Conservation (phyloP, 2,797 vertebrate genomes). For the Momotus momota region DNA sequence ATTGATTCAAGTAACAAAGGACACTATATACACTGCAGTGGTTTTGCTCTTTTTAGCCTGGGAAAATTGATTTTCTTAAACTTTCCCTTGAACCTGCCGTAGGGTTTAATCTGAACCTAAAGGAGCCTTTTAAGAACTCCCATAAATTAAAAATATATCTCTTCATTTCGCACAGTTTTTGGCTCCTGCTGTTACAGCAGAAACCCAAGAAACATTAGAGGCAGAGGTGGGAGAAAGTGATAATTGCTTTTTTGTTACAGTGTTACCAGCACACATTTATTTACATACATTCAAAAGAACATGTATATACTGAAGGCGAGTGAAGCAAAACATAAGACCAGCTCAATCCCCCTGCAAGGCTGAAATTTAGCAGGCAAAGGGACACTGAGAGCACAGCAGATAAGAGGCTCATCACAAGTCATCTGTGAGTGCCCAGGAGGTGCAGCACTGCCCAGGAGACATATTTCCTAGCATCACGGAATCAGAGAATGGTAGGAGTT, state of each 20-base stretch:
- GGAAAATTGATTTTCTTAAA: constrained; percentile 82
- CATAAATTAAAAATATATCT: constrained; percentile 48
- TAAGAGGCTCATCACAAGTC: background rate
- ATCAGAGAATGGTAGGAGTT: no score
- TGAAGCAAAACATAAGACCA: background rate
- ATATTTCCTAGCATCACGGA: background rate
- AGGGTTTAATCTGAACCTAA: constrained; percentile 49
- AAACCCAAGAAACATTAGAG: background rate
- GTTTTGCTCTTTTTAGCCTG: constrained; percentile 78
- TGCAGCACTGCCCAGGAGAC: background rate
- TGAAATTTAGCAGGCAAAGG: background rate
- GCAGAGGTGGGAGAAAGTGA: background rate
- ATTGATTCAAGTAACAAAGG: constrained; percentile 85
- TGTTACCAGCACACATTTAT: background rate
- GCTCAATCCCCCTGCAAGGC: background rate
- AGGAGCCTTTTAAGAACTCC: constrained; percentile 44
- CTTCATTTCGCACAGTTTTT: background rate
- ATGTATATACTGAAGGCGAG: background rate
- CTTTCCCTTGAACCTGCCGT: constrained; percentile 45
- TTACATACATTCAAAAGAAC: background rate
- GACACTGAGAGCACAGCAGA: background rate
- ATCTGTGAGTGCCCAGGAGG: background rate
- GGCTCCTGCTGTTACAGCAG: constrained; percentile 9
- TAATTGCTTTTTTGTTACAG: background rate
- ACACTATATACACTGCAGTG: constrained; percentile 66